Percentiles rank a stretch among this genome's conserved stretches.
These are phyloP conservation scores for Nomada ferruginata DNA, from an alignment of 2,888 invertebrate species.

Conservation along the genomic window DNA sequence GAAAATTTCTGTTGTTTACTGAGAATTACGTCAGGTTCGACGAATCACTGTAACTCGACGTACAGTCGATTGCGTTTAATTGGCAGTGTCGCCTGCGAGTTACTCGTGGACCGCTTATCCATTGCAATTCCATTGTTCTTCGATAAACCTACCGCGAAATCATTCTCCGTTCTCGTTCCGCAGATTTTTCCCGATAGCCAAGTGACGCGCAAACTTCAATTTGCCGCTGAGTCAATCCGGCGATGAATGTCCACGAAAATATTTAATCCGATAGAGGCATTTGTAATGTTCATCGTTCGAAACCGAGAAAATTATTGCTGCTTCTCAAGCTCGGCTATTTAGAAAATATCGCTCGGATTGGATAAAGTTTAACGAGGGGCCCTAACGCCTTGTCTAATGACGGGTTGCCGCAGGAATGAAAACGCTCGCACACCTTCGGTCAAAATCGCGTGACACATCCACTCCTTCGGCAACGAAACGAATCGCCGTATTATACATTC, in stretches of 20 bases:
- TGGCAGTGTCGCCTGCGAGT: conserved; percentile 11
- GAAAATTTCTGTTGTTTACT: background rate
- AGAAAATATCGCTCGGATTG: too few relatives aligned
- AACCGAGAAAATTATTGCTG: background rate
- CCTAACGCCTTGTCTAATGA: background rate
- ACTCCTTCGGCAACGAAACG: background rate
- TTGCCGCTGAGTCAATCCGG: background rate
- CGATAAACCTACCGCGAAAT: background rate
- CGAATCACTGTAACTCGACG: background rate
- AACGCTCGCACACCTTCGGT: too few relatives aligned
- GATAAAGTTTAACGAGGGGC: background rate
- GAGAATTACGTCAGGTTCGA: conserved; percentile 10
- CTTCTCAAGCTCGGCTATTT: too few relatives aligned
- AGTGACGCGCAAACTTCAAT: conserved; percentile 1
- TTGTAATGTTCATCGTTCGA: background rate
- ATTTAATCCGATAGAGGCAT: conserved; percentile 19
- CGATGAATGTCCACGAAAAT: conserved; percentile 8
- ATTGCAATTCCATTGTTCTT: conserved; percentile 19
- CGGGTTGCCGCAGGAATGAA: too few relatives aligned
- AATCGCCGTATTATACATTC: background rate
- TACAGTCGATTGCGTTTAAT: background rate
- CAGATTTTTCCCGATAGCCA: background rate
- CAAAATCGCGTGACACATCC: too few relatives aligned
- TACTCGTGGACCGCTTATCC: conserved; percentile 14
- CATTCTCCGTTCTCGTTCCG: background rate